Evolutionary conservation across 2,797 vertebrate species (phyloP), one percentile per base, ranked within the genome.

Genomic region (Phaenicophaeus curvirostris): DNA sequence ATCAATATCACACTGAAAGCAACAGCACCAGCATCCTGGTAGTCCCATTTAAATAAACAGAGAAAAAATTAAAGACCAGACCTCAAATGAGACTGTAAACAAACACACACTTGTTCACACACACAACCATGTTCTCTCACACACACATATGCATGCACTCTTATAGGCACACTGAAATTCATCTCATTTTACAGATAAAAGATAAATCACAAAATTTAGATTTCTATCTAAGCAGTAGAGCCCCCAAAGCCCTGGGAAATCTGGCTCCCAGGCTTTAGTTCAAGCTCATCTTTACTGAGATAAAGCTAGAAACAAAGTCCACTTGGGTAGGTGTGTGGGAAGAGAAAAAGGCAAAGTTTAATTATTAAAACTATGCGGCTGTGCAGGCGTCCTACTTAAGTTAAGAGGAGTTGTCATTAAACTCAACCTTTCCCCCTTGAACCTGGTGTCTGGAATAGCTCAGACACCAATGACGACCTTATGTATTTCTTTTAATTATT

Each of bases 401-500:
- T 87, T 96, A 93, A 83, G 68, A 96, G 95, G 96, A 91, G 85
- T 69, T 54, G 85, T 84, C 96, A 96, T 97, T 98, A 97, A 97
- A 97, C 95, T 96, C 95, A 92, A 97, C 96, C 92, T 93, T 94
- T 97, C 95, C 94, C 96, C 96, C 95, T 62, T 92, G 94, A 96
- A 94, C 95, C 92, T 55, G 55, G 78, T 88, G 92, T 97, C 97
- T 97, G 97, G 97, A 97, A 94, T 87, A 92, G 94, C 94, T 97
- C 96, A 97, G 90, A 93, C 94, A 92, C 94, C 89, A 89, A 78
- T 51, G 94, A 95, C 4, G 78, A 98, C 95, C 97, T 94, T 87
- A 85, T 95, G 95, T 97, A 97, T 98, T 98, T 96, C 95, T 97
- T 97, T 97, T 98, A 97, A 98, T 98, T 98, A 97, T 96, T 97